Percentiles rank a stretch among this genome's conserved stretches.
Evolutionary conservation across 2,888 invertebrate species (phyloP).

Genomic region (Thelaira solivaga): DNA sequence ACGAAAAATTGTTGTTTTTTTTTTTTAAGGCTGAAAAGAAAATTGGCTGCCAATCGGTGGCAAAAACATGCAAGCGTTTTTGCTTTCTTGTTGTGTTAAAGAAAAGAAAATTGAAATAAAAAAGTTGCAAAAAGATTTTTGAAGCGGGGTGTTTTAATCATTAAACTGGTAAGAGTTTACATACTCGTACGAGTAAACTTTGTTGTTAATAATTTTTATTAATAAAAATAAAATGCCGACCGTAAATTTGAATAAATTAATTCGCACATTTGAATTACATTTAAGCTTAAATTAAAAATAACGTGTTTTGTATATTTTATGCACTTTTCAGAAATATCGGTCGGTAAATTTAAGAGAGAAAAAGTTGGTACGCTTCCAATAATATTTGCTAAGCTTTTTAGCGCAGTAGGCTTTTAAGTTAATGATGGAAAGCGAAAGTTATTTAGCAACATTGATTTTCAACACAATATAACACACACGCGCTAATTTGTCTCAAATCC

Average conservation of each 20-base stretch:
- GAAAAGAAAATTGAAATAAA: not conserved
- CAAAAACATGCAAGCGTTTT: conserved; percentile 9
- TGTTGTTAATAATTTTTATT: not conserved
- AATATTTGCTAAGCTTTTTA: no score
- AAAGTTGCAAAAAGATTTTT: conserved; percentile 4
- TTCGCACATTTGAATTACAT: no score
- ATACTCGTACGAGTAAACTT: no score
- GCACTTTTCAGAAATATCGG: no score
- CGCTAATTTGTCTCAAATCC: no score
- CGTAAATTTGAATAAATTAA: not conserved
- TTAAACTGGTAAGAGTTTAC: not conserved
- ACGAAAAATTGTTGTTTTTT: not conserved
- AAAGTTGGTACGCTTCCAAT: no score
- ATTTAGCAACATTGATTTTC: no score
- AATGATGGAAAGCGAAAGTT: no score
- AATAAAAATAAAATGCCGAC: no score
- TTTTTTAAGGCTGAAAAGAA: conserved; percentile 17
- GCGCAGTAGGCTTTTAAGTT: no score
- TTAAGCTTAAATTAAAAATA: conserved; percentile 1
- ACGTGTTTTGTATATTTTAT: conserved; percentile 53
- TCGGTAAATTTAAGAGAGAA: no score
- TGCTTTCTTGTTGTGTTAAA: not conserved
- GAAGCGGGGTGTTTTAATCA: conserved; percentile 9
- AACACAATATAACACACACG: no score
- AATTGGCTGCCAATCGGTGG: conserved; percentile 47